phyloP scores from a whole-genome alignment of 2,888 invertebrate genomes.

The Clanis bilineata region DNA sequence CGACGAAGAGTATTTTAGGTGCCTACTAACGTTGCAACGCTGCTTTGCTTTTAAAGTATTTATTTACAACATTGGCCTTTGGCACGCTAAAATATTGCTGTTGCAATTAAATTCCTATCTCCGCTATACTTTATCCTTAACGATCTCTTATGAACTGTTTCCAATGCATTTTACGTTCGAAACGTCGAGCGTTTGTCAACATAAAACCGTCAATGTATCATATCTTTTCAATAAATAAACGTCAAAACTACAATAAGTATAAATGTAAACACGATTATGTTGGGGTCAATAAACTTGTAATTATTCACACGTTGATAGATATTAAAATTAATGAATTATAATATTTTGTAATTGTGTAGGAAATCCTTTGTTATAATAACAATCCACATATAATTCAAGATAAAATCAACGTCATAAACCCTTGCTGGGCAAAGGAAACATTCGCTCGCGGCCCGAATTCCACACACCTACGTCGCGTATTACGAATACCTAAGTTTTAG shows the following conservation, averaged over 20 bases:
- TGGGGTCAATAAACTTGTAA: not conserved
- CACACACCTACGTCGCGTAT: slow-evolving; percentile 8
- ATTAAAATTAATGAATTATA: not conserved
- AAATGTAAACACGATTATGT: not conserved
- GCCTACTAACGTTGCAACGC: slow-evolving; percentile 66
- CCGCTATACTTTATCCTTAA: slow-evolving; percentile 28
- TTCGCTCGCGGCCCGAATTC: slow-evolving; percentile 7
- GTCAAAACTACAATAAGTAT: not conserved
- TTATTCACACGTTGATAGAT: not conserved
- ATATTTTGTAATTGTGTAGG: not conserved
- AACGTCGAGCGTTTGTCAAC: not conserved
- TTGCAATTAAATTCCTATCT: slow-evolving; percentile 30
- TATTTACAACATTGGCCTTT: slow-evolving; percentile 50
- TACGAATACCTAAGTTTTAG: not conserved
- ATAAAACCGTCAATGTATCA: not conserved
- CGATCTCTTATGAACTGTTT: slow-evolving; percentile 5
- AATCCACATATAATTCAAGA: slow-evolving; percentile 4
- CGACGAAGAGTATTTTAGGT: slow-evolving; percentile 77
- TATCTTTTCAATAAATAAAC: not conserved
- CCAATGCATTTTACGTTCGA: not conserved
- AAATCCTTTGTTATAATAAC: not conserved
- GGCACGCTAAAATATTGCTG: slow-evolving; percentile 40
- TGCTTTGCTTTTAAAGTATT: slow-evolving; percentile 66
- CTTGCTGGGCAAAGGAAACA: slow-evolving; percentile 10
- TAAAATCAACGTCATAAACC: slow-evolving; percentile 9